Conservation (phyloP, 2,113 vertebrate species). For the Muntiacus muntjak region DNA sequence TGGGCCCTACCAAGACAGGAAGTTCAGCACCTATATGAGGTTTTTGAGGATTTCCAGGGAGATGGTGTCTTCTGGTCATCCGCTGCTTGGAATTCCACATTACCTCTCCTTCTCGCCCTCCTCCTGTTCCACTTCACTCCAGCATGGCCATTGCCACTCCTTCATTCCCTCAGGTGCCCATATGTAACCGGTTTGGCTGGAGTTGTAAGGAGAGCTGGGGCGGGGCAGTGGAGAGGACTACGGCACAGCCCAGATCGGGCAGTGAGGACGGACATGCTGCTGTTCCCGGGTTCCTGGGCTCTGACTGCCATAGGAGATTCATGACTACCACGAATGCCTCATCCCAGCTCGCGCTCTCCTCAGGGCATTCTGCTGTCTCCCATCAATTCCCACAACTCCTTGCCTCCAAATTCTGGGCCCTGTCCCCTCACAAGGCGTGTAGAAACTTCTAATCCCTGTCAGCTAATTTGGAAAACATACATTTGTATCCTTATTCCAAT, state of each 20-base stretch:
- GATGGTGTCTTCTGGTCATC: background rate
- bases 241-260: background rate
- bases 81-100: background rate
- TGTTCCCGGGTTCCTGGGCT: background rate
- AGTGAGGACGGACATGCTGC: rapidly evolving
- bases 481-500: background rate
- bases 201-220: too few species aligned
- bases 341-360: background rate
- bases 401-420: background rate
- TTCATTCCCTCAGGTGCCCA: background rate
- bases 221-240: rapidly evolving
- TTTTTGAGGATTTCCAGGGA: background rate
- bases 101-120: too few species aligned
- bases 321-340: background rate
- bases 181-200: background rate
- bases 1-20: background rate
- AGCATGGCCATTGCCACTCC: background rate
- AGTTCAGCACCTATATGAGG: background rate
- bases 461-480: background rate
- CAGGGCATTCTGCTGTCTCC: background rate
- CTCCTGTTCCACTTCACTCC: background rate
- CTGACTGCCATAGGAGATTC: background rate
- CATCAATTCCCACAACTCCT: background rate
- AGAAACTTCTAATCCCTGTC: background rate
- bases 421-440: background rate